Evolutionary conservation across 2,888 invertebrate genomes (phyloP).

Genomic region (Gerris lacustris): DNA sequence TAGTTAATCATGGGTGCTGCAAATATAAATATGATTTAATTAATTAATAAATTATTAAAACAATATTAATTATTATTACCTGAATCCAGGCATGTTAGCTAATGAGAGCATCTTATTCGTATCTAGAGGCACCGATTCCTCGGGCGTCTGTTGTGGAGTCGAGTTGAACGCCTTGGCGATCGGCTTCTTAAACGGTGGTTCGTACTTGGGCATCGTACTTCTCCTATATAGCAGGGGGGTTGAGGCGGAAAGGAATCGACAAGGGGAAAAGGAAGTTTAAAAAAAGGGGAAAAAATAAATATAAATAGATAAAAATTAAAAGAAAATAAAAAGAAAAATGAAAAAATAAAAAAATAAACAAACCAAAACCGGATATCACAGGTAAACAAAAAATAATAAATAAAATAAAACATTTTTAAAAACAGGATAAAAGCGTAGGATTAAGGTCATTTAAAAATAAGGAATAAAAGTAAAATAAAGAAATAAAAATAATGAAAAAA

Average conservation of each 20-base stretch:
- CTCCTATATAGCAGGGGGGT: conserved; percentile 44
- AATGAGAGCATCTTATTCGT: conserved; percentile 70
- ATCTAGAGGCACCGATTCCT: conserved; percentile 66
- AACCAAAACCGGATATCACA: conserved; percentile 11
- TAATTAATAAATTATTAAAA: too few relatives aligned
- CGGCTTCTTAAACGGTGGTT: conserved; percentile 74
- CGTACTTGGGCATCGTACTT: conserved; percentile 77
- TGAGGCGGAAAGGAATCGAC: conserved; percentile 13
- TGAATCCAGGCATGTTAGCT: conserved; percentile 59
- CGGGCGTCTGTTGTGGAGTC: conserved; percentile 52
- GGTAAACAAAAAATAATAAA: conserved; percentile 1
- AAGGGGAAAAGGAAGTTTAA: conserved; percentile 15
- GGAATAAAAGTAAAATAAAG: too few relatives aligned
- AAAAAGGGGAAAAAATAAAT: conserved; percentile 10
- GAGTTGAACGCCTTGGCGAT: conserved; percentile 53
- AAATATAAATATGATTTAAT: too few relatives aligned
- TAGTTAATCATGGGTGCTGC: too few relatives aligned
- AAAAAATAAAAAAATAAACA: conserved; percentile 18
- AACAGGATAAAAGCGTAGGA: too few relatives aligned
- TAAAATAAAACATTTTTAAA: not conserved
- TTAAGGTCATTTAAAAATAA: too few relatives aligned
- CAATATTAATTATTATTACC: conserved; percentile 42
- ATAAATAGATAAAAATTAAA: not conserved
- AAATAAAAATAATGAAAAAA: too few relatives aligned
- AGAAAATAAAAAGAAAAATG: too few relatives aligned